These are phyloP conservation scores for Idaea aversata DNA, from an alignment of 2,888 invertebrate species.

Conservation along the genomic window DNA sequence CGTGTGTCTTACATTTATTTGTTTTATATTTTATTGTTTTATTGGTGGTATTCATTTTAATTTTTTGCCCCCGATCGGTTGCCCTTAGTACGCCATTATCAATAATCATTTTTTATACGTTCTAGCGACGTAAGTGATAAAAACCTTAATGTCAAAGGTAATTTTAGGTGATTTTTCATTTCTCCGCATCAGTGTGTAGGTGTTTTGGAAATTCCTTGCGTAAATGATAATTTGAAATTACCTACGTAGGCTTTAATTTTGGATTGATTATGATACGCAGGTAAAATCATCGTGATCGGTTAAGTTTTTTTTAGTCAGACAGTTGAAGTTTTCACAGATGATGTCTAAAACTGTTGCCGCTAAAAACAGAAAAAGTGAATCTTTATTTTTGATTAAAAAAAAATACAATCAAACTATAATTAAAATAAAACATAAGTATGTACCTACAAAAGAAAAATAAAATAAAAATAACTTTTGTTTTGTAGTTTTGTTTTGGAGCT, in stretches of 20 bases:
- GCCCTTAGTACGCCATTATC: neutral
- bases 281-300: too few species aligned
- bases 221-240: neutral
- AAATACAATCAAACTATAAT: too few species aligned
- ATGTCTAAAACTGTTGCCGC: neutral
- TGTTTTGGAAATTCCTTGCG: neutral
- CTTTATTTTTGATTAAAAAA: too few species aligned
- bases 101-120: constrained; percentile 13
- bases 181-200: constrained; percentile 5
- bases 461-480: neutral
- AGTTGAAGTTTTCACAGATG: neutral
- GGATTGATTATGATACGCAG: too few species aligned
- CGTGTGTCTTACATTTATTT: too few species aligned
- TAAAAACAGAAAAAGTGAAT: neutral
- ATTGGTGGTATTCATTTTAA: too few species aligned
- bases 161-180: constrained; percentile 17
- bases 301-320: too few species aligned
- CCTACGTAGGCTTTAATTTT: neutral
- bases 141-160: constrained; percentile 12
- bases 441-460: too few species aligned
- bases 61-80: neutral
- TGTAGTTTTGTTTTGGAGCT: neutral
- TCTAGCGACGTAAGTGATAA: constrained; percentile 12
- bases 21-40: too few species aligned
- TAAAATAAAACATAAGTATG: too few species aligned